Evolutionary conservation across 1,140 invertebrate genomes (phyloP).

Genomic region (Drosophila arawakana): DNA sequence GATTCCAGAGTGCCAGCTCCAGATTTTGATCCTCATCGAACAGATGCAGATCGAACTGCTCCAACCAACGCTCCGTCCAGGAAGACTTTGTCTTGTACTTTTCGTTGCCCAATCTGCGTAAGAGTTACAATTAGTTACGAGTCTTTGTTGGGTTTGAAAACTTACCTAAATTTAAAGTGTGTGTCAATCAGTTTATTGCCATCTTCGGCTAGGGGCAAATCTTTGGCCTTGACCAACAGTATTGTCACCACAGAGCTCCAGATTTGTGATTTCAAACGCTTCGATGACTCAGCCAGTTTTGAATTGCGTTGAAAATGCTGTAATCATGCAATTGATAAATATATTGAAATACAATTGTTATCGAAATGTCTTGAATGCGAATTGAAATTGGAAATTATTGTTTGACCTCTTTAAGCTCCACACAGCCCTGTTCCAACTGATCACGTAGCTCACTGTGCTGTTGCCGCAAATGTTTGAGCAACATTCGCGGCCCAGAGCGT

Average conservation of each 20-base stretch:
- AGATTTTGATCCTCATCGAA: conserved; percentile 89
- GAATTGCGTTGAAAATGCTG: conserved; percentile 93
- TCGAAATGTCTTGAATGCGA: conserved; percentile 17
- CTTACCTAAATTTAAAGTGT: conserved; percentile 97
- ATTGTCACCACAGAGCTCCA: conserved; percentile 98
- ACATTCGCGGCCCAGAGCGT: conserved; percentile 60
- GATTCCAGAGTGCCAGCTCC: conserved; percentile 80
- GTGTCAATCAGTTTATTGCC: conserved; percentile 95
- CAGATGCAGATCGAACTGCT: conserved; percentile 98
- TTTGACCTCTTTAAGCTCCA: conserved; percentile 63
- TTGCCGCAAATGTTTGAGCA: conserved; percentile 67
- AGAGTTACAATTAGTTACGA: background rate
- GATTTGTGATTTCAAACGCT: conserved; percentile 94
- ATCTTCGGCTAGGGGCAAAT: conserved; percentile 94
- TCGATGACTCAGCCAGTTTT: conserved; percentile 91
- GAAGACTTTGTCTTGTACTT: conserved; percentile 99
- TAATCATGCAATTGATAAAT: conserved; percentile 28
- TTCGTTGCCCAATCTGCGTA: conserved; percentile 95
- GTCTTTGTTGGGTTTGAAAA: background rate
- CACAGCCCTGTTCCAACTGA: conserved; percentile 66
- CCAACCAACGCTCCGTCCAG: conserved; percentile 95
- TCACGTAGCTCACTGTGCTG: conserved; percentile 55
- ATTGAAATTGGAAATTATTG: conserved; percentile 31
- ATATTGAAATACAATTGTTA: conserved; percentile 4
- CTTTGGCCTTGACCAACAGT: conserved; percentile 96